Evolutionary conservation across 92 coral and sea anemone species (phyloP).

Genomic region (Palythoa grandis): DNA sequence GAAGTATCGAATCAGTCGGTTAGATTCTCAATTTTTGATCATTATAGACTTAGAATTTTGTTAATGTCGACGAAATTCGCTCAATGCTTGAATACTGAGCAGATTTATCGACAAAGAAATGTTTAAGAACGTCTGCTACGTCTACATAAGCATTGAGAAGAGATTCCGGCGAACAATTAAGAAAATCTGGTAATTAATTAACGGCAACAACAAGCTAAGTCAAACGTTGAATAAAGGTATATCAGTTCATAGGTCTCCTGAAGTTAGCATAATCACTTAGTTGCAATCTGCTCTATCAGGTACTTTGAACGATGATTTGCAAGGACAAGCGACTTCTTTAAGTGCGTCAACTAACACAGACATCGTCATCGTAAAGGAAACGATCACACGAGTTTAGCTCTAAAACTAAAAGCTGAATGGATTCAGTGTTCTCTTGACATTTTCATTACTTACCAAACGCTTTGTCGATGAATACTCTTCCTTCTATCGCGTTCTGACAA

Average conservation of each 20-base stretch:
- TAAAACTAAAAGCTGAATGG: neutral
- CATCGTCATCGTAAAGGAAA: neutral
- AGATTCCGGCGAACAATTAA: neutral
- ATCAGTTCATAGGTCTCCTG: neutral
- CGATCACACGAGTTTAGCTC: neutral
- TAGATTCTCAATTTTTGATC: neutral
- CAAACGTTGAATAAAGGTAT: neutral
- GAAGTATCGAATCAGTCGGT: neutral
- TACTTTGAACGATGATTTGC: neutral
- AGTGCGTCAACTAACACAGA: neutral
- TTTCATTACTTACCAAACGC: neutral
- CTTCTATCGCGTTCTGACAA: neutral
- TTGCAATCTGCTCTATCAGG: neutral
- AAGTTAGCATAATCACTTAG: neutral
- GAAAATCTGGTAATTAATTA: neutral
- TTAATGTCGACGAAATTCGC: constrained; percentile 19
- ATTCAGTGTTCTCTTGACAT: neutral
- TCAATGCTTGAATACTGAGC: neutral
- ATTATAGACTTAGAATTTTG: neutral
- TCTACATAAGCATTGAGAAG: neutral
- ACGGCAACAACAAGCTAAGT: neutral
- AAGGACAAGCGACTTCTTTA: neutral
- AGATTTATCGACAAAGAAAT: neutral
- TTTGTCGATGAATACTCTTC: neutral
- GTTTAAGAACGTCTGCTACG: neutral